These are phyloP conservation scores for Melanchra persicariae DNA, from an alignment of 2,888 invertebrate genomes.

Conservation along the genomic window DNA sequence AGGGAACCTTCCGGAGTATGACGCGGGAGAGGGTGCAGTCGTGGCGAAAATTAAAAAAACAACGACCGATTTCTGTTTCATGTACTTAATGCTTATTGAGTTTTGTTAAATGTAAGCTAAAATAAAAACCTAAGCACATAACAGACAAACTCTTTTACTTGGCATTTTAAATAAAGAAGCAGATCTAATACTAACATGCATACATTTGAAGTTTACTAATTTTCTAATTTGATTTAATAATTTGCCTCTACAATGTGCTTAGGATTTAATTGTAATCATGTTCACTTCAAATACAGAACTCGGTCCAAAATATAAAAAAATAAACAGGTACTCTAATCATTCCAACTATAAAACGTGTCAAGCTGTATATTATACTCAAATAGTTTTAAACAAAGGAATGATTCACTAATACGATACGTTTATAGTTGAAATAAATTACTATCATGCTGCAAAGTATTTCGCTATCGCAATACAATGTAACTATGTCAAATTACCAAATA, in stretches of 20 bases:
- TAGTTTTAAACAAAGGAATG: neutral
- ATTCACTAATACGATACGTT: conserved; percentile 8
- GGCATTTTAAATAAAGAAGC: conserved; percentile 38
- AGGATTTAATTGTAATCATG: conserved; percentile 30
- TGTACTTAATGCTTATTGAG: conserved; percentile 45
- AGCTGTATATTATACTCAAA: neutral
- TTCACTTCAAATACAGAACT: conserved; percentile 54
- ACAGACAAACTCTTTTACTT: conserved; percentile 5
- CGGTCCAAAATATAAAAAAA: conserved; percentile 53
- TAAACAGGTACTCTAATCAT: conserved; percentile 50
- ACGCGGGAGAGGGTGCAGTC: conserved; percentile 33
- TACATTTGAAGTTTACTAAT: conserved; percentile 10
- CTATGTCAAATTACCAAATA: conserved; percentile 65
- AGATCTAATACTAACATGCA: conserved; percentile 49
- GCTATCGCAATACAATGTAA: conserved; percentile 61
- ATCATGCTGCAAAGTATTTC: conserved; percentile 67
- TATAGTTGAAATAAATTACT: conserved; percentile 45
- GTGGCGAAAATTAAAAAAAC: conserved; percentile 28
- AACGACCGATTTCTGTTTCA: conserved; percentile 61
- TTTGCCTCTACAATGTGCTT: conserved; percentile 45
- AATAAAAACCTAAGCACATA: conserved; percentile 46
- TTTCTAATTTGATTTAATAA: conserved; percentile 6
- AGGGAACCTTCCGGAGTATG: conserved; percentile 29
- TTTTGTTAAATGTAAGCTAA: conserved; percentile 56
- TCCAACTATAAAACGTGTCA: conserved; percentile 56